Percentiles rank a stretch among this genome's conserved stretches.
Evolutionary conservation across 1,140 invertebrate genomes (phyloP).

Genomic region (Planococcus citri): DNA sequence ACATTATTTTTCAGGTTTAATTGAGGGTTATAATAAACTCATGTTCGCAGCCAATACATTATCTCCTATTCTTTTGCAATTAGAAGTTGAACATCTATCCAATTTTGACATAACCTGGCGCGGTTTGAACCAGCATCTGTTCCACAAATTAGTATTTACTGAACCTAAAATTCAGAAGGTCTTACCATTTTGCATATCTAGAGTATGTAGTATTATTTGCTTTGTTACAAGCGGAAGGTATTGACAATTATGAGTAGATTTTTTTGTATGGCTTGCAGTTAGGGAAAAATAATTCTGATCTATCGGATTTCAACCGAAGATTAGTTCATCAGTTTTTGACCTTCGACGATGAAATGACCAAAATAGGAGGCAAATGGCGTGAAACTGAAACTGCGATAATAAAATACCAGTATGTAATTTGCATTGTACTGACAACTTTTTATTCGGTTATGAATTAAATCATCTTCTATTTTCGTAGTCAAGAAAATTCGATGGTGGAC

Average conservation of each 20-base stretch:
- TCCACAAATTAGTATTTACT: slow-evolving; percentile 46
- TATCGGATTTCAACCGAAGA: slow-evolving; percentile 39
- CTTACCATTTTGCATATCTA: neutral
- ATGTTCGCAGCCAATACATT: slow-evolving; percentile 42
- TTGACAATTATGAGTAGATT: neutral
- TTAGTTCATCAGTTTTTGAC: slow-evolving; percentile 43
- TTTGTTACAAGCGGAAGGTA: neutral
- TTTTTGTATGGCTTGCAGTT: slow-evolving; percentile 32
- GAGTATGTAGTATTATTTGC: neutral
- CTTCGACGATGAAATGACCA: slow-evolving; percentile 51
- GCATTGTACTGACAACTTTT: too few species aligned
- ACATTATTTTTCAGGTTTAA: slow-evolving; percentile 35
- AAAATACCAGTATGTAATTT: slow-evolving; percentile 39
- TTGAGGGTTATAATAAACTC: slow-evolving; percentile 47
- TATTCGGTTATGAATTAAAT: too few species aligned
- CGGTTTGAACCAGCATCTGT: slow-evolving; percentile 48
- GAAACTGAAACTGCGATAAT: slow-evolving; percentile 47
- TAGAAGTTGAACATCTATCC: slow-evolving; percentile 43
- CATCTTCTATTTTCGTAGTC: slow-evolving; percentile 29
- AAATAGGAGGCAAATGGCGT: slow-evolving; percentile 43
- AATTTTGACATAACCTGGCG: slow-evolving; percentile 49
- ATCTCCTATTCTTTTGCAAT: slow-evolving; percentile 41
- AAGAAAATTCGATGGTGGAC: slow-evolving; percentile 38
- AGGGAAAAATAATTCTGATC: slow-evolving; percentile 35
- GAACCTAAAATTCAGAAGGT: slow-evolving; percentile 32